Evolutionary conservation across 1,140 invertebrate genomes (phyloP).

Genomic region (Capitella teleta): DNA sequence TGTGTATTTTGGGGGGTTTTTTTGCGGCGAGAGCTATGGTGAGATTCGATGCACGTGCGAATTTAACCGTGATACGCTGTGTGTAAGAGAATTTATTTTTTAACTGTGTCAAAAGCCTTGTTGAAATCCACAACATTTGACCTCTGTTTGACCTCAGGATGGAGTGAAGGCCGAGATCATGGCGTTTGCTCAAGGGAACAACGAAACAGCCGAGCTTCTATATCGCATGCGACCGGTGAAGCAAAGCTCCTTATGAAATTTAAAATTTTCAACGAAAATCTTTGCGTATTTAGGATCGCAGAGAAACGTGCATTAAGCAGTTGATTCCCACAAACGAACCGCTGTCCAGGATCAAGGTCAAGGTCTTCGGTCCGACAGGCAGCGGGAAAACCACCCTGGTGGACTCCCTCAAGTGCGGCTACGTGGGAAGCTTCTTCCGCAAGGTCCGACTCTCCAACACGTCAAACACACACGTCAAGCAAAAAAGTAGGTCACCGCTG

Average conservation of each 20-base stretch:
- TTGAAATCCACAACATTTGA: too few relatives aligned
- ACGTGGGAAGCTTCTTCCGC: constrained; percentile 35
- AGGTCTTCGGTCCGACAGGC: constrained; percentile 64
- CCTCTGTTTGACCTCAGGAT: constrained; percentile 41
- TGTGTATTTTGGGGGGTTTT: too few relatives aligned
- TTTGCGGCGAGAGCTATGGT: too few relatives aligned
- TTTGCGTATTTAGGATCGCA: constrained; percentile 39
- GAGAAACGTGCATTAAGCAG: constrained; percentile 59
- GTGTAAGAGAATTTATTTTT: too few relatives aligned
- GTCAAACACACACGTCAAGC: not conserved
- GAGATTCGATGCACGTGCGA: too few relatives aligned
- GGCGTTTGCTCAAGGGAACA: constrained; percentile 65
- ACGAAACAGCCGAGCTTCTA: constrained; percentile 61
- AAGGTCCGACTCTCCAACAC: constrained; percentile 6
- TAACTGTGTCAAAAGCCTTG: too few relatives aligned
- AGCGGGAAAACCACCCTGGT: constrained; percentile 65
- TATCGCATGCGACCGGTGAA: constrained; percentile 59
- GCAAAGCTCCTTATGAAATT: too few relatives aligned
- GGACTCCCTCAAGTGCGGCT: constrained; percentile 53
- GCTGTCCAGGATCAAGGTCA: constrained; percentile 59
- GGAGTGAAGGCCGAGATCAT: constrained; percentile 70
- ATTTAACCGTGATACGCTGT: too few relatives aligned
- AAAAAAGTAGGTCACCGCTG: not conserved
- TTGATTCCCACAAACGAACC: constrained; percentile 50
- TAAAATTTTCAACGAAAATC: constrained; percentile 26